phyloP scores from a whole-genome alignment of 2,113 vertebrate genomes.

The Prunella himalayana region DNA sequence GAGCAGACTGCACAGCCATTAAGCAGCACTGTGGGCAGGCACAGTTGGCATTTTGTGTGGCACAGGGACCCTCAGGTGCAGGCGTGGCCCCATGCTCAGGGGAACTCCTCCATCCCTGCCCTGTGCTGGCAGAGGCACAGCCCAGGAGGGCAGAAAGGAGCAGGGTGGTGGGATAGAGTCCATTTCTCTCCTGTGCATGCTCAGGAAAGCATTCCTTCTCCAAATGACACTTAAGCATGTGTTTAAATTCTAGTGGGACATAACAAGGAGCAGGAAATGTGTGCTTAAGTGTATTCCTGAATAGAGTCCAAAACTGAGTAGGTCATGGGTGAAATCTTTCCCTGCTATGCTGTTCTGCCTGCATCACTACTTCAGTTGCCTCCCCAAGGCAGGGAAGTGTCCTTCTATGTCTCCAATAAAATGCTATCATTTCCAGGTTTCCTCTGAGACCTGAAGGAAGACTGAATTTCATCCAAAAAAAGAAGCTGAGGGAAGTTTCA shows the following conservation, averaged over 20 bases:
- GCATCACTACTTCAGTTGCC: not conserved
- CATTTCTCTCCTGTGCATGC: not conserved
- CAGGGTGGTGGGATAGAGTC: not conserved
- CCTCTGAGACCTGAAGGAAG: not conserved
- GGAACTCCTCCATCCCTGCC: not conserved
- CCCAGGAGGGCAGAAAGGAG: not conserved
- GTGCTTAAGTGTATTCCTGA: not conserved
- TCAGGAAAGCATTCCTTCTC: not conserved
- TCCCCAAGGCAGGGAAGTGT: not conserved
- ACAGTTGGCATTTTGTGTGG: not conserved
- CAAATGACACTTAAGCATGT: not conserved
- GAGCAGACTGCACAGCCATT: slow-evolving; percentile 17
- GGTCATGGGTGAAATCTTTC: not conserved
- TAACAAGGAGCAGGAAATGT: not conserved
- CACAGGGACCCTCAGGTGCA: slow-evolving; percentile 1
- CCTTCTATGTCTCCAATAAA: not conserved
- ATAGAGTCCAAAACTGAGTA: not conserved
- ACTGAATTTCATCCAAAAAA: not conserved
- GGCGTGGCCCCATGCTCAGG: not conserved
- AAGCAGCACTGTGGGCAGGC: slow-evolving; percentile 9
- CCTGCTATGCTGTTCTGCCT: not conserved
- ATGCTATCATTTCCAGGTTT: not conserved
- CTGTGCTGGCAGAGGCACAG: not conserved
- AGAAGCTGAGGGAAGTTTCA: not conserved
- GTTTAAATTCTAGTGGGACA: not conserved